A percentile compares a stretch with the other conserved stretches of the same genome.
These are phyloP conservation scores for Spilogale gracilis DNA, from an alignment of 2,113 vertebrate genomes.

Conservation along the genomic window DNA sequence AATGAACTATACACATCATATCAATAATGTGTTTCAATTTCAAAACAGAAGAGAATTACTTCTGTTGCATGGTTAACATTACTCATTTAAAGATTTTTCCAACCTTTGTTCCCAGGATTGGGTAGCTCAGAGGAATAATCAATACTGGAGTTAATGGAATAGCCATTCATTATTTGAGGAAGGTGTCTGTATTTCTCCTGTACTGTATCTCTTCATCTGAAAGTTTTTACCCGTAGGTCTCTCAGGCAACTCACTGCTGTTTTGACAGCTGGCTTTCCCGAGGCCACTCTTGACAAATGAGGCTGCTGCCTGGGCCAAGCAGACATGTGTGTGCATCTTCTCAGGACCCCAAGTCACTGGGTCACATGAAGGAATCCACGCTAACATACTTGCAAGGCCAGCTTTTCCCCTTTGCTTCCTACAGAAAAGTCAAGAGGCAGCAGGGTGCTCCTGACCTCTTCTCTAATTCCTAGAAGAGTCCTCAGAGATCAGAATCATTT, in stretches of 20 bases:
- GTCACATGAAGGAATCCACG: slow-evolving; percentile 58
- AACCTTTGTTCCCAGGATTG: slow-evolving; percentile 16
- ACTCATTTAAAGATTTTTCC: background rate
- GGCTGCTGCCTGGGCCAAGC: slow-evolving; percentile 65
- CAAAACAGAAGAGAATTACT: slow-evolving; percentile 33
- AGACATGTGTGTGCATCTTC: slow-evolving; percentile 54
- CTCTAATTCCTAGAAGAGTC: background rate
- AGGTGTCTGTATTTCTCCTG: slow-evolving; percentile 77
- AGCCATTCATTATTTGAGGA: slow-evolving; percentile 72
- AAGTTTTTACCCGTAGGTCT: slow-evolving; percentile 75
- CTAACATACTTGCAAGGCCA: background rate
- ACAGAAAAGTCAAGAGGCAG: slow-evolving; percentile 46
- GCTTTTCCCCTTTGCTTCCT: slow-evolving; percentile 45
- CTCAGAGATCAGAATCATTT: background rate
- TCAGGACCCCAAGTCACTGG: slow-evolving; percentile 53
- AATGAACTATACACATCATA: background rate
- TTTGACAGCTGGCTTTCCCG: slow-evolving; percentile 83
- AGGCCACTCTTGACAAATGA: slow-evolving; percentile 79
- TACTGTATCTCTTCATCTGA: slow-evolving; percentile 74
- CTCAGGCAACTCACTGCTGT: slow-evolving; percentile 70
- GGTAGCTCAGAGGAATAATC: slow-evolving; percentile 55
- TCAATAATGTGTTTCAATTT: background rate
- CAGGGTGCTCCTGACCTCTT: slow-evolving; percentile 12
- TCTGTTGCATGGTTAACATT: background rate
- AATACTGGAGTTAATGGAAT: slow-evolving; percentile 68